phyloP scores from a whole-genome alignment of 2,888 invertebrate species.

The Hirtodrosophila alboralis region DNA sequence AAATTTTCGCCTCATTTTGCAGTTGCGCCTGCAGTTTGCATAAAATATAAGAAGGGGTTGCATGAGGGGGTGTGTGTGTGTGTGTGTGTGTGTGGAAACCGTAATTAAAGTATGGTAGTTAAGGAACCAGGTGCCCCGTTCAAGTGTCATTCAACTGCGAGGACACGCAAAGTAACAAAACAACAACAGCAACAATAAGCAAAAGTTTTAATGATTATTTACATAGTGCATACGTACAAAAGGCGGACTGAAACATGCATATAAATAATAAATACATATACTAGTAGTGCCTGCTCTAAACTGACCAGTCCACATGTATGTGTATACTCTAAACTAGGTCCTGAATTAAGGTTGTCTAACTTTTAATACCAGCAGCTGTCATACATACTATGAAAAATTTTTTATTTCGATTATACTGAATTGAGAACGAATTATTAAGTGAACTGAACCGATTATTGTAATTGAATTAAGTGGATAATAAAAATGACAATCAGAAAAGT shows the following conservation, averaged over 20 bases:
- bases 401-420: no score
- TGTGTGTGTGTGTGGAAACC: constrained; percentile 5
- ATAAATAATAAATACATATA: constrained; percentile 74
- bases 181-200: constrained; percentile 25
- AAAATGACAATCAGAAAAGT: no score
- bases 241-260: constrained; percentile 42
- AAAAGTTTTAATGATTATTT: constrained; percentile 79
- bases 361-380: no score
- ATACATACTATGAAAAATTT: no score
- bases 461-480: no score
- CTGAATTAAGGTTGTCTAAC: no score
- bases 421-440: no score
- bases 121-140: constrained; percentile 20
- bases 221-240: constrained; percentile 61
- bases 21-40: constrained; percentile 17
- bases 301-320: no score
- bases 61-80: neutral
- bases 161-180: constrained; percentile 57
- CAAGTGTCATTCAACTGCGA: constrained; percentile 76
- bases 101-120: constrained; percentile 13
- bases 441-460: no score
- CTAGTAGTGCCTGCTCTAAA: no score
- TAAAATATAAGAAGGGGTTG: constrained; percentile 4
- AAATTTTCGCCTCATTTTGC: constrained; percentile 47
- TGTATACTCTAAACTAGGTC: no score